Conservation (phyloP, 2,797 vertebrate genomes). For the Silurus lanzhouensis region DNA sequence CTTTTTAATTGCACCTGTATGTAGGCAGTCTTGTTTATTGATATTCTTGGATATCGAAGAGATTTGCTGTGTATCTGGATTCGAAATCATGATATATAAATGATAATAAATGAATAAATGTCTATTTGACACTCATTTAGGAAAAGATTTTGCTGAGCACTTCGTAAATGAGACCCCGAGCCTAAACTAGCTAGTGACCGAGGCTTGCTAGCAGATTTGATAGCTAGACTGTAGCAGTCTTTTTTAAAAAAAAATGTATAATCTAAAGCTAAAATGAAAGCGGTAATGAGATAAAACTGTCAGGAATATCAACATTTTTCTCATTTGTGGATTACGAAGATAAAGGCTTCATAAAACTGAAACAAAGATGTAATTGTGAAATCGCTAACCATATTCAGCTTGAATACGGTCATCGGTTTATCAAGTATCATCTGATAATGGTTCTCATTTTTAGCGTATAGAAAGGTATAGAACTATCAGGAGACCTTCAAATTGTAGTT, state of each 20-base stretch:
- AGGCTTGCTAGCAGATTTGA: not conserved
- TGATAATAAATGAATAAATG: no score
- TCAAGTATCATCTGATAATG: not conserved
- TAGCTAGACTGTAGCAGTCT: not conserved
- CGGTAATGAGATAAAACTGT: not conserved
- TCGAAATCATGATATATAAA: no score
- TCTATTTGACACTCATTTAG: no score
- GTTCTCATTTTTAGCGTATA: not conserved
- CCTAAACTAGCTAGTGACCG: not conserved
- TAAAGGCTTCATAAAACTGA: not conserved
- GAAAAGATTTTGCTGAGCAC: conserved; percentile 5
- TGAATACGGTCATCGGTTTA: not conserved
- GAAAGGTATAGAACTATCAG: not conserved
- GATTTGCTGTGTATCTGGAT: not conserved
- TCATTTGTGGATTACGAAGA: not conserved
- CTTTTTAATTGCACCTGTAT: no score
- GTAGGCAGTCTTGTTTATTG: no score
- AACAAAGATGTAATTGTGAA: not conserved
- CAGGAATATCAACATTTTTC: not conserved
- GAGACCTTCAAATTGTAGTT: not conserved
- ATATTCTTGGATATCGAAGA: not conserved
- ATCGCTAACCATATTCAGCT: not conserved
- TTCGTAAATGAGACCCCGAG: not conserved
- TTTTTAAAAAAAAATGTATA: not conserved
- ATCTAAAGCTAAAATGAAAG: not conserved